Conservation (phyloP, 2,888 invertebrate species). For the Drosophila multiciliata region DNA sequence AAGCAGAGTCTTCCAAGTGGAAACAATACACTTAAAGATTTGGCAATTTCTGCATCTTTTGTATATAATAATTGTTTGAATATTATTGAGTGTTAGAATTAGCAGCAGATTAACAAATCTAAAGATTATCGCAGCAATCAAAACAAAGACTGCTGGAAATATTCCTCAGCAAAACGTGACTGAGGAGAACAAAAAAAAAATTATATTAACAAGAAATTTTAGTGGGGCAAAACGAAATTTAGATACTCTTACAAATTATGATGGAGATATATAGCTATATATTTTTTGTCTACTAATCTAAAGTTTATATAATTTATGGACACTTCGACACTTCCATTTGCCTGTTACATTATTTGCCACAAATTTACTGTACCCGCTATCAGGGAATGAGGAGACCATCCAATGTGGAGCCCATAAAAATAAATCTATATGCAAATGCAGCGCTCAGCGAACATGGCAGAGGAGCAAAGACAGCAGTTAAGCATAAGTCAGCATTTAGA, state of each 20-base stretch:
- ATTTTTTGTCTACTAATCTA: not conserved
- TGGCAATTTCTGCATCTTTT: constrained; percentile 60
- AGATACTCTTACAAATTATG: not conserved
- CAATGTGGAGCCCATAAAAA: constrained; percentile 69
- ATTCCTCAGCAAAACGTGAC: constrained; percentile 8
- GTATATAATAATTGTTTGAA: constrained; percentile 15
- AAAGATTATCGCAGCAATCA: not conserved
- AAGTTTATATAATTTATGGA: not conserved
- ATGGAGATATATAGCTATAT: not conserved
- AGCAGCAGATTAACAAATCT: constrained; percentile 13
- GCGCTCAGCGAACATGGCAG: constrained; percentile 48
- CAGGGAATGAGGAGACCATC: constrained; percentile 6
- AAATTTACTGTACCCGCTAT: not conserved
- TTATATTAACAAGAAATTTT: not conserved
- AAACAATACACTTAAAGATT: constrained; percentile 65
- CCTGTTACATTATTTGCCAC: not conserved
- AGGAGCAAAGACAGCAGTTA: constrained; percentile 26
- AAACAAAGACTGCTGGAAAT: not conserved
- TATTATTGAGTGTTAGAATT: constrained; percentile 32
- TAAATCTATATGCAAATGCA: constrained; percentile 78
- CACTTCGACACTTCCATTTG: not conserved
- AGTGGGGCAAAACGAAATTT: not conserved
- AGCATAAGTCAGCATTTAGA: constrained; percentile 42
- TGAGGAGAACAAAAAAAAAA: not conserved
- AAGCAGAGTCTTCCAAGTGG: constrained; percentile 42